These are phyloP conservation scores for Vireo griseus DNA, from an alignment of 2,797 vertebrate species.

Conservation along the genomic window DNA sequence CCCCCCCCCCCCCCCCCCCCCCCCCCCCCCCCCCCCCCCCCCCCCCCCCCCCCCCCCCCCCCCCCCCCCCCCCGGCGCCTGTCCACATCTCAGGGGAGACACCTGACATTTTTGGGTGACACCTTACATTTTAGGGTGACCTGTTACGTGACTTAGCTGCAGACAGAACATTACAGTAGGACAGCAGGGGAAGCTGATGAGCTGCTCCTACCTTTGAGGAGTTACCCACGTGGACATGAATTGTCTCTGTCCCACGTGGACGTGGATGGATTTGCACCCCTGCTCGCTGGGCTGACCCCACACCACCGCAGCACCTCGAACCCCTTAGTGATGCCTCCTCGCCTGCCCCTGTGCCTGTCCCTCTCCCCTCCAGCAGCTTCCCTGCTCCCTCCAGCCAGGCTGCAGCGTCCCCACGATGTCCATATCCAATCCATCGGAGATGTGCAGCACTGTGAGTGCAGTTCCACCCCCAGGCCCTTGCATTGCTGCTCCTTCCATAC, in stretches of 20 bases:
- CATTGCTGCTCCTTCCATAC: background rate
- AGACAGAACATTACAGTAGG: background rate
- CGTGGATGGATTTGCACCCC: background rate
- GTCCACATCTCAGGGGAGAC: background rate
- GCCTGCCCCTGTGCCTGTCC: accelerated
- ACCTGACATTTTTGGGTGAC: background rate
- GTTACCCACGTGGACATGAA: background rate
- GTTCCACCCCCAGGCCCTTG: background rate
- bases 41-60: too few relatives aligned
- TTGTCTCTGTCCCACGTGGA: background rate
- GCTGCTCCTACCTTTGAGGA: background rate
- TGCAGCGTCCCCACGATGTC: background rate
- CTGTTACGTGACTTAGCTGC: background rate
- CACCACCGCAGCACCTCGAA: accelerated
- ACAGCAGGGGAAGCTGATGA: background rate
- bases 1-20: too few relatives aligned
- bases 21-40: too few relatives aligned
- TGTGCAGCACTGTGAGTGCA: background rate
- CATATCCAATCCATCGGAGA: accelerated
- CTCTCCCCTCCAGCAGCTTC: background rate
- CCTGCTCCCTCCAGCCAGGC: background rate
- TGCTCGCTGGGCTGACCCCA: background rate
- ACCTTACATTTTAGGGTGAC: background rate
- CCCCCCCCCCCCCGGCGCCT: too few relatives aligned
- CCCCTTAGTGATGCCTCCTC: background rate